Conservation (phyloP, 2,888 invertebrate species). For the Drosophila mimetica region DNA sequence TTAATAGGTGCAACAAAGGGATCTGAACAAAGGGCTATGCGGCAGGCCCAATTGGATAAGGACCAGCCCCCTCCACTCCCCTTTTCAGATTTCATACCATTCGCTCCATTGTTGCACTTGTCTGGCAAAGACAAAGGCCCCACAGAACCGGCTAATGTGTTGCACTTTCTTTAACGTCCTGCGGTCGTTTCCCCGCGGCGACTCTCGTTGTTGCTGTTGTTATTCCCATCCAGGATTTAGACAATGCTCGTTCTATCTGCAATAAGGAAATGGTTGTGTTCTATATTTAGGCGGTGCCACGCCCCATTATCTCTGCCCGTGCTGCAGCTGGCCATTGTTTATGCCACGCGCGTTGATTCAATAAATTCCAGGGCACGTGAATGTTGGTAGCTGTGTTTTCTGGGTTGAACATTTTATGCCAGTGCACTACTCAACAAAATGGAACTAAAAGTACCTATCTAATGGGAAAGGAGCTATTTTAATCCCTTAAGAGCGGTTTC, state of each 20-base stretch:
- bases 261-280: constrained; percentile 46
- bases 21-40: constrained; percentile 40
- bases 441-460: no score
- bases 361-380: constrained; percentile 49
- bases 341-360: constrained; percentile 59
- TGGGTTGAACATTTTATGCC: constrained; percentile 27
- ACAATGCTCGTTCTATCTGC: constrained; percentile 49
- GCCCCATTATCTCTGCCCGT: constrained; percentile 35
- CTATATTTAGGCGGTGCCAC: constrained; percentile 48
- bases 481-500: no score
- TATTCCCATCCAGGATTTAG: constrained; percentile 30
- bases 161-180: constrained; percentile 32
- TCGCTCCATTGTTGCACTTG: constrained; percentile 57
- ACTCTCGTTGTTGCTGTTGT: constrained; percentile 1
- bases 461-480: no score
- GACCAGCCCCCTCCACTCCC: constrained; percentile 5
- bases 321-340: constrained; percentile 44
- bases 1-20: constrained; percentile 52
- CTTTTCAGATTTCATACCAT: constrained; percentile 11
- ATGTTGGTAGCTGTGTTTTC: constrained; percentile 27
- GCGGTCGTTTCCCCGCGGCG: constrained; percentile 1
- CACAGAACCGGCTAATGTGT: constrained; percentile 44
- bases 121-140: constrained; percentile 51
- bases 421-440: constrained; percentile 15
- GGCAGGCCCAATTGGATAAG: constrained; percentile 56